phyloP scores from a whole-genome alignment of 2,113 vertebrate species.

The Muntiacus muntjak region DNA sequence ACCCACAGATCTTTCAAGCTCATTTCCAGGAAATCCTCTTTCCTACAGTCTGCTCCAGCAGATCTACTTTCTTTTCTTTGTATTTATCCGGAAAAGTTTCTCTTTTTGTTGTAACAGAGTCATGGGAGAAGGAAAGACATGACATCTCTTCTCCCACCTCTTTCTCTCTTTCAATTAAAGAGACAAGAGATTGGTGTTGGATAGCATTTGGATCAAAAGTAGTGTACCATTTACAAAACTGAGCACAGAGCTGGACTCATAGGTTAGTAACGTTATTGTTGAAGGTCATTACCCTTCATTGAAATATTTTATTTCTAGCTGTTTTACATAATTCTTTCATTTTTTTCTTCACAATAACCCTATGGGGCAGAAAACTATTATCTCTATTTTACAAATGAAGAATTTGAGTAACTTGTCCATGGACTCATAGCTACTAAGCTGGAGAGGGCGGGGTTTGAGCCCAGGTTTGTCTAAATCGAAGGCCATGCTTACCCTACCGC shows the following conservation, averaged over 20 bases:
- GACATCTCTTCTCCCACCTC: not conserved
- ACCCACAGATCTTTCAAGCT: not conserved
- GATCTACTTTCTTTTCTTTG: not conserved
- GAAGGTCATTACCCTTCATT: not conserved
- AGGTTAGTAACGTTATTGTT: not conserved
- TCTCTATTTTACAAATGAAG: not conserved
- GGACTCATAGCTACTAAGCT: not conserved
- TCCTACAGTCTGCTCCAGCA: not conserved
- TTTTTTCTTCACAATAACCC: not conserved
- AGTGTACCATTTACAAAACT: not conserved
- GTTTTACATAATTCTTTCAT: not conserved
- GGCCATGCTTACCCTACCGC: not conserved
- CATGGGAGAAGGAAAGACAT: not conserved
- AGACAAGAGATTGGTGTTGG: not conserved
- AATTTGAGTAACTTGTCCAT: not conserved
- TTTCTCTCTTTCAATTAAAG: not conserved
- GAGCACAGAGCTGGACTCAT: not conserved
- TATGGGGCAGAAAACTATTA: not conserved
- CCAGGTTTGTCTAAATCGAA: not conserved
- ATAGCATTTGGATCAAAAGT: not conserved
- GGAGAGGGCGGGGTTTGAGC: not conserved
- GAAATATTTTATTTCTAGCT: not conserved
- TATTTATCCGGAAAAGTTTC: not conserved
- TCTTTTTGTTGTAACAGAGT: not conserved
- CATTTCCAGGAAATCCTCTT: not conserved